phyloP scores from a whole-genome alignment of 2,797 vertebrate genomes.

The Graptemys geographica region DNA sequence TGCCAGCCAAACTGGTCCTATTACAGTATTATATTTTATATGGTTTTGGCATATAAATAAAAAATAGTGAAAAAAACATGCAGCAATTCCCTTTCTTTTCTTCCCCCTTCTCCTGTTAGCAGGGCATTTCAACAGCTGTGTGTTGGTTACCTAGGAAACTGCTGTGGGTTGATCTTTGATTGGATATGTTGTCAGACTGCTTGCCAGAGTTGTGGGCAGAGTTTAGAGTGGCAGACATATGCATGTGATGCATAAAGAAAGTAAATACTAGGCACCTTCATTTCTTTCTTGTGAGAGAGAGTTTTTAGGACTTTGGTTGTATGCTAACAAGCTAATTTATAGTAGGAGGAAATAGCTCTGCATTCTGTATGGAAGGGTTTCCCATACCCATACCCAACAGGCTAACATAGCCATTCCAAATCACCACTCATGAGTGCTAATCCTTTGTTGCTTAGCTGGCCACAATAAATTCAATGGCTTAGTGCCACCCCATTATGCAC shows the following conservation, averaged over 20 bases:
- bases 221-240: fast-evolving
- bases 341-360: not conserved
- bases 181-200: not conserved
- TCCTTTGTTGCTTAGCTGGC: not conserved
- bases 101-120: not conserved
- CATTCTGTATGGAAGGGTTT: not conserved
- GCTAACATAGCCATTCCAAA: not conserved
- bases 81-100: slow-evolving; percentile 15
- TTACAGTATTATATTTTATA: not conserved
- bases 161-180: not conserved
- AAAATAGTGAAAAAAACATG: not conserved
- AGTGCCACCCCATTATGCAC: not conserved
- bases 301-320: not conserved
- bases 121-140: not conserved
- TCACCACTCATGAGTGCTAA: not conserved
- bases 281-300: not conserved
- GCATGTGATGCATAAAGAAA: not conserved
- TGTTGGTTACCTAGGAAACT: slow-evolving; percentile 74
- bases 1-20: fast-evolving
- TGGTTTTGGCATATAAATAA: not conserved
- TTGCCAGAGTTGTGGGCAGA: slow-evolving; percentile 40
- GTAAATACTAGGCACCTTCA: not conserved
- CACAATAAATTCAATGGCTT: not conserved
- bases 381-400: not conserved
- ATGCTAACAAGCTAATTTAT: not conserved